These are phyloP conservation scores for Clanis bilineata DNA, from an alignment of 2,888 invertebrate genomes.

Conservation along the genomic window DNA sequence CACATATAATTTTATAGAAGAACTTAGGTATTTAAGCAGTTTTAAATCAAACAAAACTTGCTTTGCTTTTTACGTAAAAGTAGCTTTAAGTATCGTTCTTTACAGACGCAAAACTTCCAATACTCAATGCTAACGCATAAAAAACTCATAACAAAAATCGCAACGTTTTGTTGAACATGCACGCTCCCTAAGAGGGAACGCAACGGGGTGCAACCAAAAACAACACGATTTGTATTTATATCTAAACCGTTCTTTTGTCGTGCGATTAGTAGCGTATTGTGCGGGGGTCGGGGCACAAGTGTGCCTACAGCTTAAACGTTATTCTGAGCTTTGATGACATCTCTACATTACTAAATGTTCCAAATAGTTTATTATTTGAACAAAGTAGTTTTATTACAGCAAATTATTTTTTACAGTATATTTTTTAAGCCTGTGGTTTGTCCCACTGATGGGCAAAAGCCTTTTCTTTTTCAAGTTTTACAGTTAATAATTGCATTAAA, in stretches of 20 bases:
- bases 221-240: slow-evolving; percentile 81
- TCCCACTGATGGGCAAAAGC: no score
- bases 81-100: no score
- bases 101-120: background rate
- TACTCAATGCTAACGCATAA: background rate
- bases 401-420: no score
- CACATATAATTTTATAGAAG: no score
- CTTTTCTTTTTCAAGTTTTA: no score
- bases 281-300: slow-evolving; percentile 55
- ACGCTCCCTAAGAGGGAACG: slow-evolving; percentile 37
- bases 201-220: slow-evolving; percentile 69
- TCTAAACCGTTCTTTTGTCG: slow-evolving; percentile 76
- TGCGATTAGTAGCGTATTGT: slow-evolving; percentile 76
- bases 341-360: background rate
- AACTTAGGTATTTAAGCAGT: no score
- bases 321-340: slow-evolving; percentile 23
- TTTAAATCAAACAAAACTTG: no score
- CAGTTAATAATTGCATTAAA: no score
- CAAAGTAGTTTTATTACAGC: background rate
- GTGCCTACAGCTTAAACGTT: slow-evolving; percentile 43
- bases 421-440: no score
- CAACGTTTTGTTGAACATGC: slow-evolving; percentile 13
- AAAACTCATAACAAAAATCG: background rate
- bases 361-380: background rate
- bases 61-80: no score